Evolutionary conservation across 2,797 vertebrate species (phyloP), one percentile per base, ranked within the genome.

Genomic region (Xyrichtys novacula): DNA sequence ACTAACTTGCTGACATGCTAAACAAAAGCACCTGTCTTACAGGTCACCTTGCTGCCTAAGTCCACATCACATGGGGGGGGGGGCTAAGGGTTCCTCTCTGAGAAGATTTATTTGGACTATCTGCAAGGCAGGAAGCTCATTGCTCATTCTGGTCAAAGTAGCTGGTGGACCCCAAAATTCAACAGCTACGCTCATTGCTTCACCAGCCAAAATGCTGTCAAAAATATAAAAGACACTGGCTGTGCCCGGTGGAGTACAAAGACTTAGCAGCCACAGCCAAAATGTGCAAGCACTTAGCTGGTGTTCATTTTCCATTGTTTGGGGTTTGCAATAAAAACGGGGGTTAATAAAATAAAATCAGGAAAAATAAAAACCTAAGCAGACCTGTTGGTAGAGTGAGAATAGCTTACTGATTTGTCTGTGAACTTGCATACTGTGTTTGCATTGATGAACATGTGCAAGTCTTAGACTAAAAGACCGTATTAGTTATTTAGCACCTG

Each of bases 391-490:
- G 40, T 46, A 42, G 40, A 61, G 60, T 58, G 62, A 68, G 36
- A 71, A 64, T 32, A 52, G 42, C 65, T 61, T 70, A 80, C 59
- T 84, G 86, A 89, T 83, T 75, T 74, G 74, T 83, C 74, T 76
- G 67, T 52, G 56, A 81, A 70, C 66, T 89, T 90, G 88, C 88
- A 91, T 88, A 87, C 83, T 57, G 76, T 64, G 69, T 81, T 89
- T 90, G 88, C 87, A 90, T 90, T 85, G 87, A 80, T 84, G 87
- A 84, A 72, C 80, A 88, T 85, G 88, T 88, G 88, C 84, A 81
- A 38, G 71, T 84, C 69, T 78, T 76, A 7, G 75, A 74, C 61
- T 53, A 38, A 72, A 80, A 85, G 80, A 80, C 79, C 62, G 46
- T 54, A 34, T 57, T 47, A 5, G 65, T 80, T 78, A 73, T 81